phyloP scores from a whole-genome alignment of 2,888 invertebrate genomes.

The Leucoma salicis region DNA sequence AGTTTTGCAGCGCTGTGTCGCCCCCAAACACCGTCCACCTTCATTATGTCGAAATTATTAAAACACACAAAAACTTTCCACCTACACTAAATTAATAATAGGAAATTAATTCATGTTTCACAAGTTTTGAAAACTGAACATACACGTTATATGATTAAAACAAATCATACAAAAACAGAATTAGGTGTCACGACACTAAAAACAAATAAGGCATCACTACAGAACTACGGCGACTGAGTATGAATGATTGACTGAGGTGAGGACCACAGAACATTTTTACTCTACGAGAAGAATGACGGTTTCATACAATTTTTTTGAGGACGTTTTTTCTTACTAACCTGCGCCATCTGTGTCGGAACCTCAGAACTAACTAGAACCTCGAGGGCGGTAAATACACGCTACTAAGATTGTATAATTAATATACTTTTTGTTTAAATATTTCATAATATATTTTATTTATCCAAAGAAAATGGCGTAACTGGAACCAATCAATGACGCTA shows the following conservation, averaged over 20 bases:
- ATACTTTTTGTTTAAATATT: too few species aligned
- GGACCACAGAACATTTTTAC: too few species aligned
- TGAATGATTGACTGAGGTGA: slow-evolving; percentile 15
- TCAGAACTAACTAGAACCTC: too few species aligned
- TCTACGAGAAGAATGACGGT: too few species aligned
- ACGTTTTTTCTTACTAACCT: too few species aligned
- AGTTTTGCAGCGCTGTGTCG: slow-evolving; percentile 62
- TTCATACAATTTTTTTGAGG: too few species aligned
- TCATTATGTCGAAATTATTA: slow-evolving; percentile 71
- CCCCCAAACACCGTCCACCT: slow-evolving; percentile 67
- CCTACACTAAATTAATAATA: slow-evolving; percentile 36
- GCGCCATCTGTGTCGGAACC: too few species aligned
- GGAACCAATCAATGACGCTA: too few species aligned
- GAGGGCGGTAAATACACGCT: too few species aligned
- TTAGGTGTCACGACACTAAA: slow-evolving; percentile 54
- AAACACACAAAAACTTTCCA: slow-evolving; percentile 49
- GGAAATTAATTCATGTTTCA: slow-evolving; percentile 36
- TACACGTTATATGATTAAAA: not conserved
- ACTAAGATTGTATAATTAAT: too few species aligned
- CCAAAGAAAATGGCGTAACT: too few species aligned
- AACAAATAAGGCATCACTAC: slow-evolving; percentile 47
- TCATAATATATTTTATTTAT: too few species aligned
- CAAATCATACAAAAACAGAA: slow-evolving; percentile 48
- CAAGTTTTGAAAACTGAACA: slow-evolving; percentile 38
- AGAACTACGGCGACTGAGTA: slow-evolving; percentile 33